Conservation (phyloP, 2,888 invertebrate species). For the Nomada fabriciana region DNA sequence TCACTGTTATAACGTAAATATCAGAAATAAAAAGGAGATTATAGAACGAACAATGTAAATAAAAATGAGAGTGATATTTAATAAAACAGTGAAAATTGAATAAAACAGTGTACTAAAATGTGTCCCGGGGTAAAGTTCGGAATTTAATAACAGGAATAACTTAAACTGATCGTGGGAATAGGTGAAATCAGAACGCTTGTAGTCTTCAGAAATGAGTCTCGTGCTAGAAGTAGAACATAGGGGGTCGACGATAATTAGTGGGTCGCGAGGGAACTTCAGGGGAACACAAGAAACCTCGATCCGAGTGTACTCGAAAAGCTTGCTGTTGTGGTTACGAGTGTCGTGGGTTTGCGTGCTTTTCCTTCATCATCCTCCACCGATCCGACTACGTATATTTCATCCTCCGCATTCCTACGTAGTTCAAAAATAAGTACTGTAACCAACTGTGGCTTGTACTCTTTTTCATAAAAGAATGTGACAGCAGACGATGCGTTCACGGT, state of each 20-base stretch:
- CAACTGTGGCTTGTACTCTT: background rate
- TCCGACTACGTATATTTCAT: conserved; percentile 28
- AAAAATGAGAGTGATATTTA: background rate
- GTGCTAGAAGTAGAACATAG: conserved; percentile 32
- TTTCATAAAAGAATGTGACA: conserved; percentile 28
- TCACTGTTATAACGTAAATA: too few species aligned
- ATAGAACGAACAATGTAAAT: background rate
- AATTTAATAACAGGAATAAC: background rate
- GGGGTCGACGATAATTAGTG: conserved; percentile 45
- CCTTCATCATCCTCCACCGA: background rate
- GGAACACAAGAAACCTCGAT: conserved; percentile 29
- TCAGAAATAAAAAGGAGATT: too few species aligned
- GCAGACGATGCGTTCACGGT: conserved; percentile 3
- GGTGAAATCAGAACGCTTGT: background rate
- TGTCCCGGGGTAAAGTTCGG: background rate
- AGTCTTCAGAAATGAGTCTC: background rate
- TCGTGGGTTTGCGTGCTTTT: conserved; percentile 37
- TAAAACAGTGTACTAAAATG: too few species aligned
- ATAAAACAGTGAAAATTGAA: too few species aligned
- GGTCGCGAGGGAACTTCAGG: conserved; percentile 32
- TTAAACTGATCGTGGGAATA: background rate
- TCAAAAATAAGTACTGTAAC: conserved; percentile 48
- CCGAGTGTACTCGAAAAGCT: conserved; percentile 38
- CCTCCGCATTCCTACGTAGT: conserved; percentile 18
- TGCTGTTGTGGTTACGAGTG: conserved; percentile 34